Conservation (phyloP, 1,140 invertebrate species). For the Rhagoletis zephyria region DNA sequence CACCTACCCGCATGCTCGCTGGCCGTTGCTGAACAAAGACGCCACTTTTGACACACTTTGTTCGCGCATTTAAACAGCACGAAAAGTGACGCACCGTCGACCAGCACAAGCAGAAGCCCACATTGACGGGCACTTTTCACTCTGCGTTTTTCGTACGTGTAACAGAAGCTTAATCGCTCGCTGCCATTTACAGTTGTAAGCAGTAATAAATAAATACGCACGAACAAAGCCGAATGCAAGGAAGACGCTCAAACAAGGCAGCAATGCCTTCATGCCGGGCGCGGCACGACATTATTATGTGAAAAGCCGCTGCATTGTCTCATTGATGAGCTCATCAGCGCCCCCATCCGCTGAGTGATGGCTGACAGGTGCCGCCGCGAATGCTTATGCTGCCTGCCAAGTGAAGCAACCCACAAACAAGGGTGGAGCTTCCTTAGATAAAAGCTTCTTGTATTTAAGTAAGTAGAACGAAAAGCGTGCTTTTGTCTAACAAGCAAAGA, state of each 20-base stretch:
- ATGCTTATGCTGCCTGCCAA: neutral
- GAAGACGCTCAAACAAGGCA: neutral
- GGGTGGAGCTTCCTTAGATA: constrained; percentile 48
- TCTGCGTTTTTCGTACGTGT: neutral
- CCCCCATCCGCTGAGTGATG: neutral
- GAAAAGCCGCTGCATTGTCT: neutral
- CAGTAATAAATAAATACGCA: constrained; percentile 2
- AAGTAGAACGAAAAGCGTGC: neutral
- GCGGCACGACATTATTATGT: neutral
- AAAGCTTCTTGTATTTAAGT: neutral
- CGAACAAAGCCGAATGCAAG: neutral
- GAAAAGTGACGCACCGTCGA: neutral
- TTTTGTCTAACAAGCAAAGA: neutral
- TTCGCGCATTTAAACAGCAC: neutral
- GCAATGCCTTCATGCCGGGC: neutral
- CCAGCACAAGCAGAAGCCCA: neutral
- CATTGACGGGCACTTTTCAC: neutral
- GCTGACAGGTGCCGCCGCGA: constrained; percentile 18
- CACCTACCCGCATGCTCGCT: neutral
- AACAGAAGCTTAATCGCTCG: neutral
- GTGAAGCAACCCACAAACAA: constrained; percentile 13
- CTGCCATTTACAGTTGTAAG: neutral
- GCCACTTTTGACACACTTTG: neutral
- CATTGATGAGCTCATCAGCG: constrained; percentile 46
- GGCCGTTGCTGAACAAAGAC: neutral